Evolutionary conservation across 2,888 invertebrate genomes (phyloP), one percentile per base, ranked within the genome.

Genomic region (Periphyllus acericola): DNA sequence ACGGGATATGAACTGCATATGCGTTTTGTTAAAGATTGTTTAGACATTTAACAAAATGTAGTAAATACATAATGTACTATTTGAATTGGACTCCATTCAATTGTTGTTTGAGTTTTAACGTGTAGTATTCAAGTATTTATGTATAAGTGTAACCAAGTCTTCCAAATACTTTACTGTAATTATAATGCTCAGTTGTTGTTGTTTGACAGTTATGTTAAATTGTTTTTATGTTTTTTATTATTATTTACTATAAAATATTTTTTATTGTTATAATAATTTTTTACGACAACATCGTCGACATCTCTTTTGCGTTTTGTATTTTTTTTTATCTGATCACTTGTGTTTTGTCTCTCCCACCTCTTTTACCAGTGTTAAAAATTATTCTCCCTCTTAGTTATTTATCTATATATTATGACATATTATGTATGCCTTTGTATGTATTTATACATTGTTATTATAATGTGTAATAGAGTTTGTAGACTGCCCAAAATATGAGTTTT

Each of bases 381-480:
- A 60, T 1, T 60, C 60, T 6, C 60, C 25, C 21, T 25, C 6
- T 74, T 21, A 60, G 32, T 40, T 52, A 32, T 78, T 78, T 52
- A 52, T 52, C 29, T 32, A 25, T 52, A 3, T 52, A 46, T 76
- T 40, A 52, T 78, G 46, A 52, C 19, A 21, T 46, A 32, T 21
- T 29, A 4, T 32, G 4, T 29, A 9, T 52, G 55, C 11, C 55
- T 52, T 46, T 8, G n/a, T 29, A 21, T 52, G 6, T 76, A n/a
- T 76, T 46, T 52, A 34, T 76, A 46, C 9, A 9, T 52, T 34
- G 9, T 55, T 55, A 3, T 55, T 21, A 21, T 55, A 55, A 55
- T 55, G 32, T 78, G 14, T 32, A 78, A 52, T 78, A 78, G 52
- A 78, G 32, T 52, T 52, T 55, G 32, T 78, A 78, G 78, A 78